Evolutionary conservation across 2,888 invertebrate species (phyloP).

Genomic region (Orchesella flavescens): DNA sequence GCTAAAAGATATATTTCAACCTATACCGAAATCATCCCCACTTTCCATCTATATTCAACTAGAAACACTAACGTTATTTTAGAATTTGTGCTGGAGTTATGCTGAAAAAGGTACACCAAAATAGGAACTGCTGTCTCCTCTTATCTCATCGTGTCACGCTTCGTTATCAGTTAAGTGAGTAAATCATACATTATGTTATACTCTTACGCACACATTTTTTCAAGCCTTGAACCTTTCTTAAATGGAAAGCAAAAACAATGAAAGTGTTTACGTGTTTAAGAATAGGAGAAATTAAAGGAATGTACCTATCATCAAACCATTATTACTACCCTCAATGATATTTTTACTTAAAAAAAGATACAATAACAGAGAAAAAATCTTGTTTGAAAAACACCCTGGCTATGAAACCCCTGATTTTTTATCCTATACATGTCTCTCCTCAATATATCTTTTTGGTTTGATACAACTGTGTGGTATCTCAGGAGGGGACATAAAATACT

Average conservation of each 20-base stretch:
- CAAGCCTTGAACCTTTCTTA: no score
- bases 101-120: no score
- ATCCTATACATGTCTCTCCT: neutral
- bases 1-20: neutral
- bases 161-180: neutral
- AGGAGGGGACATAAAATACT: conserved; percentile 58
- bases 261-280: neutral
- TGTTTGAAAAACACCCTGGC: conserved; percentile 24
- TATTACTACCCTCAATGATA: conserved; percentile 13
- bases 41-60: no score
- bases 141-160: neutral
- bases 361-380: neutral
- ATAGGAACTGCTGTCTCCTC: no score
- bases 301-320: neutral
- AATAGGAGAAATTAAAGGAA: neutral
- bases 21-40: conserved; percentile 2
- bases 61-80: no score
- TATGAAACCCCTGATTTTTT: conserved; percentile 4
- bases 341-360: conserved; percentile 9
- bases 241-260: neutral
- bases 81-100: no score
- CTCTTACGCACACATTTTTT: no score
- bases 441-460: conserved; percentile 17
- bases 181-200: conserved; percentile 7
- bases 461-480: conserved; percentile 41